Percentiles rank a stretch among this genome's conserved stretches.
Evolutionary conservation across 2,888 invertebrate genomes (phyloP).

Genomic region (Pterostichus niger): DNA sequence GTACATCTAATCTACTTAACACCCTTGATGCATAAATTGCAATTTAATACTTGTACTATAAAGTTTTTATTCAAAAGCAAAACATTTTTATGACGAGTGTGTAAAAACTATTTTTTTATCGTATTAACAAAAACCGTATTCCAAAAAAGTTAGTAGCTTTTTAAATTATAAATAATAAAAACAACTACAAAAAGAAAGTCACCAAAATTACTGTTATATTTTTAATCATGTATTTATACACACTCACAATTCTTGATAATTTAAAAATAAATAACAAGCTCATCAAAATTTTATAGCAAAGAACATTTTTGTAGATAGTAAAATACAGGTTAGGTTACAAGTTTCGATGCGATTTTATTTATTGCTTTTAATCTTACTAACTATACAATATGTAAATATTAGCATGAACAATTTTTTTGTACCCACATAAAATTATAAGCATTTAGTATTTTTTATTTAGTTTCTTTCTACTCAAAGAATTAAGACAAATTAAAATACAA

Average conservation of each 20-base stretch:
- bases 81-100: too few species aligned
- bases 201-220: too few species aligned
- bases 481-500: not conserved
- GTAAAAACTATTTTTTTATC: too few species aligned
- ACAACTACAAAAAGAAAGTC: too few species aligned
- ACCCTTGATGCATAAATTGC: too few species aligned
- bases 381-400: constrained; percentile 13
- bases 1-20: too few species aligned
- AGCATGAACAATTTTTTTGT: not conserved
- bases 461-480: not conserved
- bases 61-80: too few species aligned
- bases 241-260: not conserved
- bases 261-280: not conserved
- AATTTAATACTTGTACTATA: too few species aligned
- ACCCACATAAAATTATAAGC: not conserved
- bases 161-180: too few species aligned
- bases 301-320: constrained; percentile 1
- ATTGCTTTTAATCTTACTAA: not conserved
- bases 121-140: too few species aligned
- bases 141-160: too few species aligned
- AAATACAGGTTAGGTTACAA: not conserved
- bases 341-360: constrained; percentile 3
- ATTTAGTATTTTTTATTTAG: not conserved
- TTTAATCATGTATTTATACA: not conserved
- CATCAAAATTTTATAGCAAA: not conserved